Evolutionary conservation across 2,113 vertebrate genomes (phyloP).

Genomic region (Danionella cerebrum): DNA sequence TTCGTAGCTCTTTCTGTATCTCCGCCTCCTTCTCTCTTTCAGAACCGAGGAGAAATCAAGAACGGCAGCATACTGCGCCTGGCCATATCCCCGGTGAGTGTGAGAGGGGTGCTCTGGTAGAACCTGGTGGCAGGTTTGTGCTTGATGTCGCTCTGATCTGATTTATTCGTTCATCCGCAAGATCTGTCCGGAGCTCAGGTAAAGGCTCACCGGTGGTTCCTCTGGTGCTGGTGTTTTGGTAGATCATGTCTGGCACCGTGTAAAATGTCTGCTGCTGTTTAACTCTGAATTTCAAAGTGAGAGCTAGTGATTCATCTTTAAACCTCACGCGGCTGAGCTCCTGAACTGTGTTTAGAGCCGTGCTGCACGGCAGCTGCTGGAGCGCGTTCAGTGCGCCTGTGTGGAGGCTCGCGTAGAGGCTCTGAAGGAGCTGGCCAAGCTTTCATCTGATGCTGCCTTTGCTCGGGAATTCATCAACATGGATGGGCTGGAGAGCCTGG

Average conservation of each 20-base stretch:
- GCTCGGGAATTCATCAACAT: conserved; percentile 97
- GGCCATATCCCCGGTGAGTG: conserved; percentile 87
- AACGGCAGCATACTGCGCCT: conserved; percentile 94
- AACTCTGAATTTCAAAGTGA: too few species aligned
- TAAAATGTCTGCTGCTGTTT: too few species aligned
- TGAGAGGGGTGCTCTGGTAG: neutral
- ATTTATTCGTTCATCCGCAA: too few species aligned
- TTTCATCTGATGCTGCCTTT: conserved; percentile 90
- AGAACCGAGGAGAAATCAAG: conserved; percentile 96
- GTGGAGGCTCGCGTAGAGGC: conserved; percentile 93
- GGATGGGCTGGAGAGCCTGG: conserved; percentile 90
- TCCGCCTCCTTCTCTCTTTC: too few species aligned
- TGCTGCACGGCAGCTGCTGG: conserved; percentile 93
- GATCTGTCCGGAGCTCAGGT: too few species aligned
- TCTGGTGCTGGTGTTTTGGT: neutral
- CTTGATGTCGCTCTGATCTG: too few species aligned
- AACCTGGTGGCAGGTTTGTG: too few species aligned
- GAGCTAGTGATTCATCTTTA: too few species aligned
- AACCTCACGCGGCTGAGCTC: too few species aligned
- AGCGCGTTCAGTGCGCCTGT: conserved; percentile 83
- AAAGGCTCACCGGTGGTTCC: too few species aligned
- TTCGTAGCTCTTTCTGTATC: too few species aligned
- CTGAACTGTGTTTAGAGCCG: conserved; percentile 75
- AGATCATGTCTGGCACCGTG: too few species aligned
- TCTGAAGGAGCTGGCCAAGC: conserved; percentile 94